Evolutionary conservation across 1,140 invertebrate genomes (phyloP).

Genomic region (Onthophagus taurus): DNA sequence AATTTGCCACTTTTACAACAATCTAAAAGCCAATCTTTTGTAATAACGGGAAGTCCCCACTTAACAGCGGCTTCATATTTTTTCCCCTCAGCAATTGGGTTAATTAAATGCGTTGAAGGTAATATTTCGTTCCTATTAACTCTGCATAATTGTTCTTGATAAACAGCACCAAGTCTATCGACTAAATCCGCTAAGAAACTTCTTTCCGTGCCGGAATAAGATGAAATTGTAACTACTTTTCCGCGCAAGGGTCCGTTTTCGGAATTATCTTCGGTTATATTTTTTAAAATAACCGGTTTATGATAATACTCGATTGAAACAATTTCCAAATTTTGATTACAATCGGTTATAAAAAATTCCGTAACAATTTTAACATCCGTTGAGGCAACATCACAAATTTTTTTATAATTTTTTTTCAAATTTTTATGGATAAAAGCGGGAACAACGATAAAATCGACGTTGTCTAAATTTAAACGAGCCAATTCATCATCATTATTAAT

Average conservation of each 20-base stretch:
- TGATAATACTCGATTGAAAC: conserved; percentile 54
- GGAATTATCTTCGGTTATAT: too few species aligned
- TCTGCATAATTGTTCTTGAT: conserved; percentile 54
- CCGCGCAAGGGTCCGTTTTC: conserved; percentile 49
- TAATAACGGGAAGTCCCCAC: conserved; percentile 71
- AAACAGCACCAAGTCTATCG: conserved; percentile 60
- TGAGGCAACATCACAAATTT: too few species aligned
- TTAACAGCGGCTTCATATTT: conserved; percentile 78
- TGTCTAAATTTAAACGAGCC: too few species aligned
- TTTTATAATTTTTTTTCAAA: too few species aligned
- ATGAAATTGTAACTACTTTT: conserved; percentile 69
- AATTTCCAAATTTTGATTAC: conserved; percentile 48
- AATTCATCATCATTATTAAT: conserved; percentile 35
- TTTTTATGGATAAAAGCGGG: too few species aligned
- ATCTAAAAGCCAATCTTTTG: conserved; percentile 62
- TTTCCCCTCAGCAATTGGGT: conserved; percentile 56
- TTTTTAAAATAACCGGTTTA: conserved; percentile 42
- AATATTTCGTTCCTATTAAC: conserved; percentile 42
- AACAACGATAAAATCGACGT: too few species aligned
- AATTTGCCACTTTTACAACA: conserved; percentile 45
- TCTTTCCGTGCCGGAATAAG: conserved; percentile 60
- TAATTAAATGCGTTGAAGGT: conserved; percentile 68
- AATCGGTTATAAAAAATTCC: conserved; percentile 50
- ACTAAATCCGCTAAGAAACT: conserved; percentile 60
- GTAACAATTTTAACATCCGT: conserved; percentile 46